Evolutionary conservation across 2,888 invertebrate species (phyloP), one percentile per base, ranked within the genome.

Genomic region (Lepidochrysops patricia): DNA sequence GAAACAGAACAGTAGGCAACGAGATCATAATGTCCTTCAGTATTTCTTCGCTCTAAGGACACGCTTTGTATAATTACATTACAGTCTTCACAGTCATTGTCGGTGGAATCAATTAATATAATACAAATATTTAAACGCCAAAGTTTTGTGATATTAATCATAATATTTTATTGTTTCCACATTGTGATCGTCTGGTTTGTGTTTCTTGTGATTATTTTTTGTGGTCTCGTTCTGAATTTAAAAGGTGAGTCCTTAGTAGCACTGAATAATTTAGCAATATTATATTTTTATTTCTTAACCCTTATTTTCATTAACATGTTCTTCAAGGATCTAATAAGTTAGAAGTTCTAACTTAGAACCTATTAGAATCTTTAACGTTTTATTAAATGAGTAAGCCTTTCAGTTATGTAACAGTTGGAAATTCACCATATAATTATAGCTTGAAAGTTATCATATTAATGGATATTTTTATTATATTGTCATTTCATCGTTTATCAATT

Each of bases 1-100:
- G 52, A 15, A 54, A 62, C 60, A 63, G 70, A 80, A 78, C 87
- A 84, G 84, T 85, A 80, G 84, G 73, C 86, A 81, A 83, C 73
- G 82, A 72, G 75, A 70, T 75, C 74, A 84, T 77, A 84, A 83
- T 73, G 85, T 87, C 88, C 87, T 88, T 88, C 84, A 81, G 66
- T 66, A 66, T 64, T 79, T 70, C 76, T 72, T 75, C 75, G 65
- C 71, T 66, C 70, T 79, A 80, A 80, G 83, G 82, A 84, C 79
- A 79, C 74, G 74, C 71, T 73, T 70, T 63, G 72, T 72, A 27
- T 19, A 75, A 74, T 80, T 82, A 76, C 79, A 75, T 83, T 84
- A 79, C 82, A 88, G 84, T 85, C 69, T 66, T 72, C 68, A 71
- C 76, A 67, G 69, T 61, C 69, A 58, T 61, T 64, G 65, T 70